Base-by-base conservation (phyloP, 2,113 vertebrate genomes). In the Sisor rabdophorus region DNA sequence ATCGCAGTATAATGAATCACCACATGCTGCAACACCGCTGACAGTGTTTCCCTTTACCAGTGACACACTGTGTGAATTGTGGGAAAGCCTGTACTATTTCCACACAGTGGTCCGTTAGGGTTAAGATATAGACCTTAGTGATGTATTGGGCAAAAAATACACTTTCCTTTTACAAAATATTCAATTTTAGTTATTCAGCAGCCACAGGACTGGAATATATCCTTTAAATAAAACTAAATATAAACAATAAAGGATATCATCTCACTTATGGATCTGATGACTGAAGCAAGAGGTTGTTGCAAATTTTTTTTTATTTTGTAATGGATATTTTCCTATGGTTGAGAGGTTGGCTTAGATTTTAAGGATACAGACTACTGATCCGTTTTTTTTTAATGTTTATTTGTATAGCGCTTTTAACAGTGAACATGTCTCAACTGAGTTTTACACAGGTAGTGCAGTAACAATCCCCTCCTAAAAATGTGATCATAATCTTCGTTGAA, bases 11-110 rank as follows among this genome's bases (percentile, higher is more conserved):
- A 79, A 76, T 82, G 81, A 81, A 81, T 84, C 81, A 82, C 67
- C 58, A 20, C 65, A 69, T 6, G 59, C 77, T 61, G 32, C 52
- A 75, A 76, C 67, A 77, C 74, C 60, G 76, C 50, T 58, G 81
- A 77, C 81, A 72, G 72, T 69, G 52, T 55, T 69, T 53, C 60
- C 79, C 70, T 78, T 44, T 69, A 59, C 76, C 81, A 73, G 80
- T 89, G 85, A 89, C 86, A 90, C 84, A 86, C 76, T 80, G 82
- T 69, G 85, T 87, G 89, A 91, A 84, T 90, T 89, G 89, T 86
- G 85, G 87, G 87, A 82, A 90, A 89, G 85, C 90, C 89, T 89
- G 84, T 83, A 79, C 74, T 86, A 83, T 52, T 61, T 59, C 74
- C 79, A 80, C 58, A 77, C 36, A 71, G n/a, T 60, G 72, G 67